These are phyloP conservation scores for Abscondita cerata DNA, from an alignment of 2,888 invertebrate genomes.

Conservation along the genomic window DNA sequence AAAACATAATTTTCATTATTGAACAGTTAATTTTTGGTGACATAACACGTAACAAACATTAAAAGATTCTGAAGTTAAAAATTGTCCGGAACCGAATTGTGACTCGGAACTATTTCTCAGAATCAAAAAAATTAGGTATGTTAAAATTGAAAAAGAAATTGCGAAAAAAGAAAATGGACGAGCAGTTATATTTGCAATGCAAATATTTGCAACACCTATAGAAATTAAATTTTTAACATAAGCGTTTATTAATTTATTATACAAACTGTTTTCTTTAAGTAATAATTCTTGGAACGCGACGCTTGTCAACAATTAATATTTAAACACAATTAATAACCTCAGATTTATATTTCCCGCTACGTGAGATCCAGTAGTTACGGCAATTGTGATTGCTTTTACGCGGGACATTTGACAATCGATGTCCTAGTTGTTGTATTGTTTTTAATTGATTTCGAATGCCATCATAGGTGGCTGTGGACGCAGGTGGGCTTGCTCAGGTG, in stretches of 20 bases:
- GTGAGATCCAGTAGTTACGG: conserved; percentile 43
- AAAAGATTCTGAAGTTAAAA: no score
- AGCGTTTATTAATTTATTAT: conserved; percentile 37
- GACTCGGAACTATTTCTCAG: no score
- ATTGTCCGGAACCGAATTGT: no score
- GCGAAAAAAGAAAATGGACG: no score
- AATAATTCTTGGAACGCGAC: conserved; percentile 34
- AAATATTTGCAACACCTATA: conserved; percentile 26
- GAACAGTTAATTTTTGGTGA: no score
- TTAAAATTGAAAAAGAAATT: no score
- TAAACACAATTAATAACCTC: conserved; percentile 44
- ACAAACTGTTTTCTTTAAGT: conserved; percentile 30
- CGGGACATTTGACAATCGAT: conserved; percentile 29
- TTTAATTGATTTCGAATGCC: conserved; percentile 39
- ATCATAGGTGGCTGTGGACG: conserved; percentile 37
- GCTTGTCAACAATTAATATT: conserved; percentile 35
- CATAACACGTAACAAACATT: no score
- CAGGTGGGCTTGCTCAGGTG: conserved; percentile 41
- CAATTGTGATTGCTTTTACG: conserved; percentile 36
- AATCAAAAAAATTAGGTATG: no score
- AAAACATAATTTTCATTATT: no score
- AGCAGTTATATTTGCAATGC: conserved; percentile 30
- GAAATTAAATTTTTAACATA: conserved; percentile 25
- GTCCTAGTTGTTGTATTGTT: conserved; percentile 32
- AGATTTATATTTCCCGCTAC: conserved; percentile 48